These are phyloP conservation scores for Lutjanus campechanus DNA, from an alignment of 2,797 vertebrate species.

Conservation along the genomic window DNA sequence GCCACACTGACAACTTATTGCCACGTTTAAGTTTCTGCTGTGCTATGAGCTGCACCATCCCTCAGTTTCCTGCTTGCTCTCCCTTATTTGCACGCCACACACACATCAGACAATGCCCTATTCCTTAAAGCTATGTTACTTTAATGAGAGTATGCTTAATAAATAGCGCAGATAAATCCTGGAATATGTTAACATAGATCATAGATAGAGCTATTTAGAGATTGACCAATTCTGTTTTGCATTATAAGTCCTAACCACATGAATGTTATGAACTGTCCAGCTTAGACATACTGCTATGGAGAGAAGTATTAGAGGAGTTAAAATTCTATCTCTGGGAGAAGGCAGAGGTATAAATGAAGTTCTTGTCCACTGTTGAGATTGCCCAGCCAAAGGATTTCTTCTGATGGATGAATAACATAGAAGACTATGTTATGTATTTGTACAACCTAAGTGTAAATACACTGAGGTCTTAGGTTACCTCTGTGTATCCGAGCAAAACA, in stretches of 20 bases:
- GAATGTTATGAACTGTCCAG: neutral
- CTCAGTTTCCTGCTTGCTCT: too few relatives aligned
- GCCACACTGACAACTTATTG: too few relatives aligned
- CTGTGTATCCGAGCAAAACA: neutral
- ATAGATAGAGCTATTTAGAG: neutral
- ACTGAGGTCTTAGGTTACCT: neutral
- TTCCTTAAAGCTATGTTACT: too few relatives aligned
- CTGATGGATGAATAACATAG: neutral
- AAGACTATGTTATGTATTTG: neutral
- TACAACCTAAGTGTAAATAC: neutral
- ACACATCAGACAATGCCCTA: too few relatives aligned
- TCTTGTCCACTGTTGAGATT: neutral
- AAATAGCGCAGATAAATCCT: too few relatives aligned
- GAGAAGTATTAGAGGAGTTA: neutral
- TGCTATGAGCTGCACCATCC: too few relatives aligned
- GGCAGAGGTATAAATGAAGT: neutral
- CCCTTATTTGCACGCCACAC: too few relatives aligned
- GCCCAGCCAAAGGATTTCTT: neutral
- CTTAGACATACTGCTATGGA: neutral
- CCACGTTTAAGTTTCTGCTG: too few relatives aligned
- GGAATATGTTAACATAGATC: neutral
- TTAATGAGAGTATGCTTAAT: too few relatives aligned
- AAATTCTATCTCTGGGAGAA: neutral
- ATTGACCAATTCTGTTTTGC: neutral
- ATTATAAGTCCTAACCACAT: neutral